These are phyloP conservation scores for Myotis lucifugus DNA, from an alignment of 2,113 vertebrate genomes.

Conservation along the genomic window DNA sequence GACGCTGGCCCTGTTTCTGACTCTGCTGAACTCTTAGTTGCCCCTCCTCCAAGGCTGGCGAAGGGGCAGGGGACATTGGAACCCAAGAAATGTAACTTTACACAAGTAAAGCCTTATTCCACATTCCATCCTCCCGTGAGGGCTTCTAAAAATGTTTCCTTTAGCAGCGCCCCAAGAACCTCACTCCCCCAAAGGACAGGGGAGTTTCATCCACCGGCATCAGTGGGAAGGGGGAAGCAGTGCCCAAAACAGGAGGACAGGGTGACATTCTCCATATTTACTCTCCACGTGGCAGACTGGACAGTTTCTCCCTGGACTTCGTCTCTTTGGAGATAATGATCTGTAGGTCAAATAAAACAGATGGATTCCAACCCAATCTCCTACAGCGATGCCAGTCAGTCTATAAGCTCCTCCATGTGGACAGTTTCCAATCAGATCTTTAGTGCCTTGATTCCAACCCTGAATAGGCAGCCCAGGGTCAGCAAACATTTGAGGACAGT, in stretches of 20 bases:
- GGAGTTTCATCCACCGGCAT: too few relatives aligned
- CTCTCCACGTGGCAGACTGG: background rate
- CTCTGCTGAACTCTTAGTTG: too few relatives aligned
- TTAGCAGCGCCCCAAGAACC: too few relatives aligned
- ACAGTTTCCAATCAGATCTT: background rate
- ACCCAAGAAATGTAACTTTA: too few relatives aligned
- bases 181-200: too few relatives aligned
- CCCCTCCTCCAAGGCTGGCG: too few relatives aligned
- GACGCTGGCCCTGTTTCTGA: too few relatives aligned
- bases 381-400: background rate
- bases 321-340: background rate
- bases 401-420: accelerated
- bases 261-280: background rate
- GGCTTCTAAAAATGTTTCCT: too few relatives aligned
- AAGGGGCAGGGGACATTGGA: too few relatives aligned
- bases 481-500: background rate
- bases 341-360: background rate
- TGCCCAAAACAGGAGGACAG: background rate
- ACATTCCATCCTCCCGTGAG: too few relatives aligned
- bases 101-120: too few relatives aligned
- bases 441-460: background rate
- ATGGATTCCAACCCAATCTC: background rate
- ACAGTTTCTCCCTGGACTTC: background rate
- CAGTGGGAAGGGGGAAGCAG: background rate
- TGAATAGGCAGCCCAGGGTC: background rate